phyloP scores from a whole-genome alignment of 2,113 vertebrate genomes.

The Vidua chalybeata region DNA sequence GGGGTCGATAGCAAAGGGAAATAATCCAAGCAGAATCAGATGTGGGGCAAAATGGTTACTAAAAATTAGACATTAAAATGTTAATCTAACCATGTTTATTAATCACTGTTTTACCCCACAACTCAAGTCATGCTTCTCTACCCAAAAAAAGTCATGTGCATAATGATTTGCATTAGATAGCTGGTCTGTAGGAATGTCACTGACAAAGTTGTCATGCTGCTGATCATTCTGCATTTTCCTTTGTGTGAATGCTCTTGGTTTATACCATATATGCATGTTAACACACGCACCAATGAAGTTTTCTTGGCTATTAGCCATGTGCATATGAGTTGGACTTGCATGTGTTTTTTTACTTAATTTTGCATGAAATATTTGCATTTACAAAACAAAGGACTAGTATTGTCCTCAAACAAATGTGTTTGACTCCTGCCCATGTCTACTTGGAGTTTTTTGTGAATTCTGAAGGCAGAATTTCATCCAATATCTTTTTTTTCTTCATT shows the following conservation, averaged over 20 bases:
- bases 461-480: constrained; percentile 12
- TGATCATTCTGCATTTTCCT: constrained; percentile 71
- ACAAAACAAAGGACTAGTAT: not conserved
- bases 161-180: constrained; percentile 75
- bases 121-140: constrained; percentile 56
- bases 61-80: constrained; percentile 23
- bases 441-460: not conserved
- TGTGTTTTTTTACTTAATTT: constrained; percentile 74
- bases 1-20: constrained; percentile 62
- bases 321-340: constrained; percentile 72
- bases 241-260: constrained; percentile 69
- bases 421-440: not conserved
- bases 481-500: constrained; percentile 50
- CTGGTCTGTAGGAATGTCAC: constrained; percentile 72
- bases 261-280: constrained; percentile 76
- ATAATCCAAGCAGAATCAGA: constrained; percentile 48
- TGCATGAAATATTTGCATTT: constrained; percentile 85
- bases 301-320: constrained; percentile 68
- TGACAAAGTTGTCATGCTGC: constrained; percentile 55
- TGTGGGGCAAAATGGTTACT: constrained; percentile 70
- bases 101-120: constrained; percentile 57
- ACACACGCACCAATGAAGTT: constrained; percentile 53
- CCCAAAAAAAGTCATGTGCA: constrained; percentile 64
- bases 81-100: constrained; percentile 31
- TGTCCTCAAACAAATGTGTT: constrained; percentile 20